Evolutionary conservation across 2,888 invertebrate species (phyloP).

Genomic region (Rhingia rostrata): DNA sequence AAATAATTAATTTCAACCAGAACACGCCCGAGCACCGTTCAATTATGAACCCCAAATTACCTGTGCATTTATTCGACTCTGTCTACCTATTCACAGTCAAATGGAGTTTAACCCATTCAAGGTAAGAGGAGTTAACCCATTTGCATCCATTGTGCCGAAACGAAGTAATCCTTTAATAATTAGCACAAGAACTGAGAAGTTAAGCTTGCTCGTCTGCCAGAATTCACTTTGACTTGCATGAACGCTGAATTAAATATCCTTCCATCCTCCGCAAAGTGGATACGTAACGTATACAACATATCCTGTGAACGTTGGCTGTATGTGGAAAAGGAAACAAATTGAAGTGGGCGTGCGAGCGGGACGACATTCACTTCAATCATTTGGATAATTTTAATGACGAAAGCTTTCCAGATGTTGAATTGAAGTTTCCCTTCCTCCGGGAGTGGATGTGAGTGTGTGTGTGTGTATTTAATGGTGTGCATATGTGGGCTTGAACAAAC

Average conservation of each 20-base stretch:
- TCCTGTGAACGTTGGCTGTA: neutral
- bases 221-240: slow-evolving; percentile 35
- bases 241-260: slow-evolving; percentile 23
- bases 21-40: neutral
- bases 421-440: neutral
- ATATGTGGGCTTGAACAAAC: slow-evolving; percentile 13
- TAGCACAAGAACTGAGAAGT: slow-evolving; percentile 50
- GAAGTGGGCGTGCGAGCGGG: neutral
- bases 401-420: slow-evolving; percentile 40
- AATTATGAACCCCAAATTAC: slow-evolving; percentile 4
- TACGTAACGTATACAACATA: neutral
- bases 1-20: neutral
- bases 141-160: slow-evolving; percentile 32
- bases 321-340: neutral
- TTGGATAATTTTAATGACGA: slow-evolving; percentile 70
- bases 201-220: slow-evolving; percentile 29
- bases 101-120: slow-evolving; percentile 6
- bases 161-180: slow-evolving; percentile 52
- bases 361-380: slow-evolving; percentile 55
- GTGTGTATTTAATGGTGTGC: neutral
- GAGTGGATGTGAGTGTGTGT: neutral
- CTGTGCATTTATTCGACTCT: neutral
- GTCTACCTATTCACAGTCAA: slow-evolving; percentile 1
- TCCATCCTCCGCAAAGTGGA: neutral
- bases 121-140: slow-evolving; percentile 32